phyloP scores from a whole-genome alignment of 2,797 vertebrate genomes.

The Micrastur ruficollis region DNA sequence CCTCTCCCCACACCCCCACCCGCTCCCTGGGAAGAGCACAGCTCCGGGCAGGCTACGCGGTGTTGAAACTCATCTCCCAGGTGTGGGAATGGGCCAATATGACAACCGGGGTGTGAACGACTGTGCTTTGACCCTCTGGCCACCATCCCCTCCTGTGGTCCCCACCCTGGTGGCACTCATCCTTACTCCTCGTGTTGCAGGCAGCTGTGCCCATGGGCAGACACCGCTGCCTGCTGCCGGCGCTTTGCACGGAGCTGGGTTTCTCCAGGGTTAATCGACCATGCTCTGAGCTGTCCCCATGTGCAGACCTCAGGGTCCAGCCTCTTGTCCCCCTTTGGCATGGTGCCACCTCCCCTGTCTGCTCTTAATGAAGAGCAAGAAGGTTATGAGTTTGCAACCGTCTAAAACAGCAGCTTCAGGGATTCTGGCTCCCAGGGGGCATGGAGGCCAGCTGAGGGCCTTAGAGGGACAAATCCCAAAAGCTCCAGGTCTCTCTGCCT shows the following conservation, averaged over 20 bases:
- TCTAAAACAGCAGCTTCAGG: background rate
- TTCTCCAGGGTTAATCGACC: background rate
- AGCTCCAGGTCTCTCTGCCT: background rate
- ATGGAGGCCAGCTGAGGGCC: background rate
- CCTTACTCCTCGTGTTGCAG: background rate
- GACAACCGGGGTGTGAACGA: background rate
- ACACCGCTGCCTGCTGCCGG: background rate
- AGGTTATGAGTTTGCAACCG: background rate
- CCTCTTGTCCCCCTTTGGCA: background rate
- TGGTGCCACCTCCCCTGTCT: background rate
- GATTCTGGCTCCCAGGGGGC: fast-evolving
- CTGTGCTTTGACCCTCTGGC: fast-evolving
- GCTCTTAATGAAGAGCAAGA: background rate
- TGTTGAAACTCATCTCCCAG: background rate
- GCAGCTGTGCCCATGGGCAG: background rate
- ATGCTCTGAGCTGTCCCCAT: background rate
- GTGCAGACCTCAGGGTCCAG: background rate
- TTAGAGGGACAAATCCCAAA: background rate
- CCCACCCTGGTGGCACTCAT: background rate
- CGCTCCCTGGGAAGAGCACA: fast-evolving
- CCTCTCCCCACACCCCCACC: background rate
- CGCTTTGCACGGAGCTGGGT: background rate
- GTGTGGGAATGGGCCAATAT: background rate
- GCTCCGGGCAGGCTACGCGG: fast-evolving
- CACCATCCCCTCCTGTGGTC: background rate